These are phyloP conservation scores for Pluvianellus socialis DNA, from an alignment of 2,113 vertebrate species.

Conservation along the genomic window DNA sequence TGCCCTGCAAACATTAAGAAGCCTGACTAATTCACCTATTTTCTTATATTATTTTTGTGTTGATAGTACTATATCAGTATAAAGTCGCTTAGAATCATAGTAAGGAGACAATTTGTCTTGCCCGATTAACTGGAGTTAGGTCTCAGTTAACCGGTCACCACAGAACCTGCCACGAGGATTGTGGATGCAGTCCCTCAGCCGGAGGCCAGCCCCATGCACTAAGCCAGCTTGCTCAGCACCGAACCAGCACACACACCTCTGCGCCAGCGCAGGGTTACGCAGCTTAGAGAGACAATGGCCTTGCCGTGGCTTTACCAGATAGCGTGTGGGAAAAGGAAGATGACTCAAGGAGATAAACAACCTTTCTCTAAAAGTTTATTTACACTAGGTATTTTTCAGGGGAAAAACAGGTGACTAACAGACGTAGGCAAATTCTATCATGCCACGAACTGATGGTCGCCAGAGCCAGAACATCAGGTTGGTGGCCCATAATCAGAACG, in stretches of 20 bases:
- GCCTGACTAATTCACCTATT: background rate
- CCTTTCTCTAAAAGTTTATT: background rate
- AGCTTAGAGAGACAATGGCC: background rate
- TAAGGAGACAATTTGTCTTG: background rate
- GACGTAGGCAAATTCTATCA: background rate
- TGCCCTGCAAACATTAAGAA: background rate
- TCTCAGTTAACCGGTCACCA: background rate
- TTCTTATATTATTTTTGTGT: background rate
- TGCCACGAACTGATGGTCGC: background rate
- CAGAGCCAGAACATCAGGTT: background rate
- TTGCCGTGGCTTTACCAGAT: background rate
- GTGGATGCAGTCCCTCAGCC: background rate
- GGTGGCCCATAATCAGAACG: background rate
- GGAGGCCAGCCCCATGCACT: no score
- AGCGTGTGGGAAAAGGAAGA: background rate
- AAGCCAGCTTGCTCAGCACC: background rate
- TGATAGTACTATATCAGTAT: rapidly evolving
- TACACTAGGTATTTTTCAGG: background rate
- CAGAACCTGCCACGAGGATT: background rate
- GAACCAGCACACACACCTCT: background rate
- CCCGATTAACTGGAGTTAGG: background rate
- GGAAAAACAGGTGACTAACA: background rate
- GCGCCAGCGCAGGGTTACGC: background rate
- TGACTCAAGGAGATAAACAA: background rate
- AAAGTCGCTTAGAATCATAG: background rate